A percentile compares a stretch with the other conserved stretches of the same genome.
phyloP scores from a whole-genome alignment of 2,113 vertebrate genomes.

The Crypturellus undulatus region DNA sequence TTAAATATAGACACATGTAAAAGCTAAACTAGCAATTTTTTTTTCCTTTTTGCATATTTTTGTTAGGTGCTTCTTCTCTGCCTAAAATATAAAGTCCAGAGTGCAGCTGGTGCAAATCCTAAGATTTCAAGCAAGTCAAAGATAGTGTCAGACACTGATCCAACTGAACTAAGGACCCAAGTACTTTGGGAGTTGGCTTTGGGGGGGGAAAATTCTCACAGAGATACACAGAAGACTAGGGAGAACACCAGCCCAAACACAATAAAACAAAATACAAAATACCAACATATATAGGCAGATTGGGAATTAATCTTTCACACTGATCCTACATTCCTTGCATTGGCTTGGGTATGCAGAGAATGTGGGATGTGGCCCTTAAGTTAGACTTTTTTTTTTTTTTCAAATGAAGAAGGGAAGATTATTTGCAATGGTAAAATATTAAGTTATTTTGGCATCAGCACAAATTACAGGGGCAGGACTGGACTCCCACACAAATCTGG shows the following conservation, averaged over 20 bases:
- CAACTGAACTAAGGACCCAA: conserved; percentile 63
- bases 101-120: conserved; percentile 65
- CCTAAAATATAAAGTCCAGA: conserved; percentile 70
- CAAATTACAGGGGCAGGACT: conserved; percentile 59
- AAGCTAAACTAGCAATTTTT: conserved; percentile 27
- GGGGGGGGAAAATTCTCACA: conserved; percentile 30
- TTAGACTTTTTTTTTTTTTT: conserved; percentile 34
- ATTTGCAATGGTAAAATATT: conserved; percentile 48
- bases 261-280: conserved; percentile 55
- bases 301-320: conserved; percentile 56
- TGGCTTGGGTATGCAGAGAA: conserved; percentile 46
- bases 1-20: conserved; percentile 63
- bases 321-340: conserved; percentile 57
- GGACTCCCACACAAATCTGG: conserved; percentile 53
- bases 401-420: conserved; percentile 56
- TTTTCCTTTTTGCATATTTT: conserved; percentile 70
- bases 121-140: conserved; percentile 61
- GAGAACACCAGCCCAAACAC: conserved; percentile 52
- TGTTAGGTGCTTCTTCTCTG: conserved; percentile 72
- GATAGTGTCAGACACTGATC: conserved; percentile 51
- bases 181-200: conserved; percentile 65
- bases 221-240: conserved; percentile 47
- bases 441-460: conserved; percentile 69
- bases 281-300: conserved; percentile 56
- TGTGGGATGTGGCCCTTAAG: conserved; percentile 43